Evolutionary conservation across 2,888 invertebrate genomes (phyloP), one percentile per base, ranked within the genome.

Genomic region (Zhuqinia jingwanae): DNA sequence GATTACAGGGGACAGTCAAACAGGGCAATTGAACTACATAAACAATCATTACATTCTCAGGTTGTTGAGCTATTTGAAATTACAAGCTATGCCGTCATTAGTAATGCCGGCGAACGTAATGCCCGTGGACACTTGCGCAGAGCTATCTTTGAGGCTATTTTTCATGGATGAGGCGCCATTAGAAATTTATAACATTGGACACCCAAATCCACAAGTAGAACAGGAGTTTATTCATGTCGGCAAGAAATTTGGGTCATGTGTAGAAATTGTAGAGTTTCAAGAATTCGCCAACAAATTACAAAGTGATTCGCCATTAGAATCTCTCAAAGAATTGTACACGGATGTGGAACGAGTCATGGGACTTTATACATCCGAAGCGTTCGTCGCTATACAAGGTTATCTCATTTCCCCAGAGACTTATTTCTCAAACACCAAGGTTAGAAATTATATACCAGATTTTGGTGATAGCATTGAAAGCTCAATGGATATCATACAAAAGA

Each of bases 151-250:
- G 1, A 58, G 25, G 25, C 3, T 77, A 45, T 77, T 77, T 25
- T 60, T 25, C 45, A 60, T 45, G 20, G 60, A 77, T 25, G 27
- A 77, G 17, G 77, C 77, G 15, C 77, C 77, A 3, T n/a, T 25
- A 36, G 79, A 87, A 47, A 17, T 87, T 11, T 87, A 73, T 27
- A 87, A 87, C 42, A 79, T 87, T 15, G 22, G 56, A 8, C 83
- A 87, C 73, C 87, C 87, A 1, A 47, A 60, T 13, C 77, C 87
- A 2, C 78, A 83, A 20, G 20, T 83, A 30, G 87, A 81, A 56
- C 75, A 58, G 8, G 87, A 77, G 30, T 60, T 77, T 70, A 81
- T 87, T 22, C 45, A 25, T 5, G 76, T 88, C 13, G 87, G 65
- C 3, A 70, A 73, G 36, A 80, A 84, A 36, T 77, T 84, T n/a